Base-by-base conservation (phyloP, 2,888 invertebrate genomes). In the Dicyrtoma fusca region DNA sequence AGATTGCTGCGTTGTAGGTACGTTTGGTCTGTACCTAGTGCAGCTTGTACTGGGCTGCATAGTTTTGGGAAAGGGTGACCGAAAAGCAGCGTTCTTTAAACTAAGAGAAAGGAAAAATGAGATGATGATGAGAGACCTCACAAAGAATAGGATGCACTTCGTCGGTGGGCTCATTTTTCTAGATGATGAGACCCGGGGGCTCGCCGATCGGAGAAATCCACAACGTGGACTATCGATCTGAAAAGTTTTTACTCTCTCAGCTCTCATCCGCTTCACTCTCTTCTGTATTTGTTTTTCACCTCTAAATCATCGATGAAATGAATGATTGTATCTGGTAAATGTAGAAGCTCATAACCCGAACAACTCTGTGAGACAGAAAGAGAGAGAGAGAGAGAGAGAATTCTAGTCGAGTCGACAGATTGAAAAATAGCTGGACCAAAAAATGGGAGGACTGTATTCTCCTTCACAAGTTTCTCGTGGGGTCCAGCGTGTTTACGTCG, bases 81-180 rank as follows among this genome's bases (percentile, higher is more conserved):
- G 8, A 34, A 8, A 34, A 8, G 34, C 62, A 53, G 34, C 19
- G n/a, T n/a, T n/a, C n/a, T n/a, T n/a, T n/a, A n/a, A n/a, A n/a
- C n/a, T n/a, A 51, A 44, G 53, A 63, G 51, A 63, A 44, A 25
- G 45, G 61, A 68, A 53, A 42, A 25, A 61, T 47, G 64, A 69
- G 66, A 74, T 69, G 72, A 76, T 72, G 71, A 72, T 71, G 72
- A 68, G 71, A 74, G 76, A 76, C 74, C 74, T 71, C 76, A 74
- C 76, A 76, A 53, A 64, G 64, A 59, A 69, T 44, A 34, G 59
- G 72, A 72, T 75, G 72, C 49, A 72, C 75, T 75, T 74, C 76
- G 75, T 77, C 75, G 79, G 79, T 79, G 79, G 79, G 77, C 79
- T 65, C 77, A 79, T 76, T 77, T 79, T 74, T 79, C 74, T 72